A percentile compares a stretch with the other conserved stretches of the same genome.
These are phyloP conservation scores for Ianthella basta DNA, from an alignment of 37 sponge, comb jelly and placozoan genomes.

Conservation along the genomic window DNA sequence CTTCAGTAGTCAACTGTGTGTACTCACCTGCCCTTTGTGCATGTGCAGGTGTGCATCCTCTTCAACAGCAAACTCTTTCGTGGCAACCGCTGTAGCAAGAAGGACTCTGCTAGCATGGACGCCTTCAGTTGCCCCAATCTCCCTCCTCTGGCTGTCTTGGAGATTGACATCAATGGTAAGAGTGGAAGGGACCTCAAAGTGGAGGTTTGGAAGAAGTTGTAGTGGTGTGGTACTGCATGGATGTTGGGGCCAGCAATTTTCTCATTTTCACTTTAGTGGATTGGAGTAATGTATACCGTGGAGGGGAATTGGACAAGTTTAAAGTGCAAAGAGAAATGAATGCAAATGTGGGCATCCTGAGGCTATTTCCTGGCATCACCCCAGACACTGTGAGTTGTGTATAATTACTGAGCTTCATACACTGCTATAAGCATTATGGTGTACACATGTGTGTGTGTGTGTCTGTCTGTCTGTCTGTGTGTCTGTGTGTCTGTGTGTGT, in stretches of 20 bases:
- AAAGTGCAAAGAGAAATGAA: slow-evolving; percentile 69
- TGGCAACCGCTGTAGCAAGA: slow-evolving; percentile 89
- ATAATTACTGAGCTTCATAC: no score
- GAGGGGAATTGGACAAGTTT: slow-evolving; percentile 55
- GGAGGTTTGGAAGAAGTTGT: not conserved
- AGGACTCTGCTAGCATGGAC: slow-evolving; percentile 56
- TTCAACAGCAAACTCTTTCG: slow-evolving; percentile 88
- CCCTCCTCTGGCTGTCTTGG: slow-evolving; percentile 86
- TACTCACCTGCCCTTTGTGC: no score
- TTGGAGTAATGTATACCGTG: slow-evolving; percentile 74
- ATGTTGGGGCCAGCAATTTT: not conserved
- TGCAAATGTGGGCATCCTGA: slow-evolving; percentile 79
- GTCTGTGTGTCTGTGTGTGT: no score
- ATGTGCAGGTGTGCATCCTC: slow-evolving; percentile 76
- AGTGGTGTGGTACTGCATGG: not conserved
- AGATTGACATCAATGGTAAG: slow-evolving; percentile 67
- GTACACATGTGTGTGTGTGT: not conserved
- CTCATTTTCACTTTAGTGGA: slow-evolving; percentile 47
- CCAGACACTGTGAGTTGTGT: slow-evolving; percentile 70
- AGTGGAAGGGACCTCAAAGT: not conserved
- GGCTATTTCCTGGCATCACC: slow-evolving; percentile 96
- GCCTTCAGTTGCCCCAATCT: slow-evolving; percentile 92
- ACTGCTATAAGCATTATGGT: no score
- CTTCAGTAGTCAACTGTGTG: not conserved
- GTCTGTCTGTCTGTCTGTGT: not conserved